Evolutionary conservation across 2,797 vertebrate genomes (phyloP).

Genomic region (Apogon hyalosoma): DNA sequence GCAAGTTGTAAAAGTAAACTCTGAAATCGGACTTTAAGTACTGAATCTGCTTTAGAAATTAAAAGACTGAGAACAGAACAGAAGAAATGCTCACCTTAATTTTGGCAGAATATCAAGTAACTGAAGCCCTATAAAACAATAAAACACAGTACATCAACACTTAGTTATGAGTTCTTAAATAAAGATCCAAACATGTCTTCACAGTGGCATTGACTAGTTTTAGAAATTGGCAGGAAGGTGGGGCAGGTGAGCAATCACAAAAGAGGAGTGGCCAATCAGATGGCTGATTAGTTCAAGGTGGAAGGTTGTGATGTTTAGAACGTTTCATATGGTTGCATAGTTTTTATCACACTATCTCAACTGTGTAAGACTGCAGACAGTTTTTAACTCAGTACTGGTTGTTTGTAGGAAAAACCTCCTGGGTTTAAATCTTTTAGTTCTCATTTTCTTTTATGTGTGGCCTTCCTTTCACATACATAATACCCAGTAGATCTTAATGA

Average conservation of each 20-base stretch:
- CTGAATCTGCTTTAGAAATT: conserved; percentile 12
- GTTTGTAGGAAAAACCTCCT: not conserved
- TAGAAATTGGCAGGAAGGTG: conserved; percentile 11
- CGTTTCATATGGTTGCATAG: not conserved
- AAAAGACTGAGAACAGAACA: conserved; percentile 1
- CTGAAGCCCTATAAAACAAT: conserved; percentile 88
- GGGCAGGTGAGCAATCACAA: conserved; percentile 76
- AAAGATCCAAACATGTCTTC: not conserved
- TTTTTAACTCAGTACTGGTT: not conserved
- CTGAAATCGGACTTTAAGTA: not conserved
- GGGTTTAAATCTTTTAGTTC: conserved; percentile 6
- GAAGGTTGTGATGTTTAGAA: not conserved
- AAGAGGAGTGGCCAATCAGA: conserved; percentile 65
- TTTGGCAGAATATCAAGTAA: conserved; percentile 92
- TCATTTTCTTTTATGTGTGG: not conserved
- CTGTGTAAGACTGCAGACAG: not conserved
- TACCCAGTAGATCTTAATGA: not conserved
- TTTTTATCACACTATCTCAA: not conserved
- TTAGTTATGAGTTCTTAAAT: not conserved
- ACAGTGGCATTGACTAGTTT: conserved; percentile 12
- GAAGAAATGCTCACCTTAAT: conserved; percentile 87
- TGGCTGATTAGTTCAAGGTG: conserved; percentile 57
- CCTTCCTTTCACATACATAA: not conserved
- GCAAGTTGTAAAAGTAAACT: conserved; percentile 3
- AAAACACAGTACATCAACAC: conserved; percentile 34